phyloP scores from a whole-genome alignment of 2,888 invertebrate species.

The Scaptomyza flava region DNA sequence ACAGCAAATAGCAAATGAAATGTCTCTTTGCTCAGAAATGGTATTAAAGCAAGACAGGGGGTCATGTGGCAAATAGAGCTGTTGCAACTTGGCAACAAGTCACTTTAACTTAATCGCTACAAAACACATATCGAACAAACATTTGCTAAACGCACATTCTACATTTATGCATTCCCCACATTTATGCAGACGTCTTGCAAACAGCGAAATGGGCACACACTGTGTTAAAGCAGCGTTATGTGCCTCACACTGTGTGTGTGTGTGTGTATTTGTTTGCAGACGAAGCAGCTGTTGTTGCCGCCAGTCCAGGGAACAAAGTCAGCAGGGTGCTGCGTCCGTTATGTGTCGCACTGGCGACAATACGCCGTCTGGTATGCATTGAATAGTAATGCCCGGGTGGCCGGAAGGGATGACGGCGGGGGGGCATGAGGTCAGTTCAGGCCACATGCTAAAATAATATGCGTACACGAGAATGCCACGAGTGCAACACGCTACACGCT shows the following conservation, averaged over 20 bases:
- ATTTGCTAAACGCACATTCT: conserved; percentile 26
- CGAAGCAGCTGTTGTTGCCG: conserved; percentile 38
- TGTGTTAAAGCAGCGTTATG: conserved; percentile 16
- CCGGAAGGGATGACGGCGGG: background rate
- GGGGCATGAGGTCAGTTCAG: background rate
- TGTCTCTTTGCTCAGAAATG: conserved; percentile 7
- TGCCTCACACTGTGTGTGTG: conserved; percentile 10
- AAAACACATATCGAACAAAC: conserved; percentile 13
- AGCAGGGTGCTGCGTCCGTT: conserved; percentile 45
- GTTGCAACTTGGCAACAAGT: conserved; percentile 1
- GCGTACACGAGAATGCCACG: conserved; percentile 36
- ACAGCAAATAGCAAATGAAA: conserved; percentile 21
- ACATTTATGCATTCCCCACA: conserved; percentile 4
- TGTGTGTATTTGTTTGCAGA: background rate
- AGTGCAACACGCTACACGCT: conserved; percentile 40
- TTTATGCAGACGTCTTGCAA: conserved; percentile 20
- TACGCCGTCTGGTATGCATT: conserved; percentile 44
- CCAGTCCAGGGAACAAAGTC: conserved; percentile 22
- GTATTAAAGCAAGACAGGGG: conserved; percentile 1
- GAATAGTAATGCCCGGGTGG: background rate
- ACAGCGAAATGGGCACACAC: background rate
- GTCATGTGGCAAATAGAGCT: conserved; percentile 18
- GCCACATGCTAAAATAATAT: conserved; percentile 46
- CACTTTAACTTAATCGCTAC: conserved; percentile 15
- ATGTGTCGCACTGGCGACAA: conserved; percentile 58